phyloP scores from a whole-genome alignment of 2,888 invertebrate species.

The Pollenia amentaria region DNA sequence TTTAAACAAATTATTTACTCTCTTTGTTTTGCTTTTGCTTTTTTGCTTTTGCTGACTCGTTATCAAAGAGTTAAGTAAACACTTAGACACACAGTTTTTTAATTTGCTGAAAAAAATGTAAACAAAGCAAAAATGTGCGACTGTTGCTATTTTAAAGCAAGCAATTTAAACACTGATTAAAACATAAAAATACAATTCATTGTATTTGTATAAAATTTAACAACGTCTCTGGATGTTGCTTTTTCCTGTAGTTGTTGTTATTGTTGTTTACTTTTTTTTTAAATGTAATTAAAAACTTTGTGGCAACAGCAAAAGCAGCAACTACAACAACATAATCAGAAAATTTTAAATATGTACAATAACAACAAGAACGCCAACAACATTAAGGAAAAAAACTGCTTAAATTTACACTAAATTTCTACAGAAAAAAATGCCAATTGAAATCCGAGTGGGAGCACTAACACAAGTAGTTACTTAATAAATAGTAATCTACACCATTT shows the following conservation, averaged over 20 bases:
- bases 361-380: conserved; percentile 31
- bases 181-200: conserved; percentile 45
- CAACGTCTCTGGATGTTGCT: conserved; percentile 14
- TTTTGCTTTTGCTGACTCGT: no score
- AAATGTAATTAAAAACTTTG: conserved; percentile 61
- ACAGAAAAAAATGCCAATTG: conserved; percentile 25
- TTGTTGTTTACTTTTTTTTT: conserved; percentile 7
- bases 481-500: conserved; percentile 29
- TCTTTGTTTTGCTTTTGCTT: no score
- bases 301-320: background rate
- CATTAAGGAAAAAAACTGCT: background rate
- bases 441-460: conserved; percentile 66
- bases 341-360: conserved; percentile 5
- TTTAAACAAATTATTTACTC: no score
- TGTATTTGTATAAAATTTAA: conserved; percentile 38
- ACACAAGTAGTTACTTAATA: conserved; percentile 45
- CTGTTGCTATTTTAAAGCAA: no score
- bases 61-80: no score
- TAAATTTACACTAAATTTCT: conserved; percentile 21
- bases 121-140: no score
- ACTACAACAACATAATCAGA: conserved; percentile 18
- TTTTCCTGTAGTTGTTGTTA: background rate
- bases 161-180: no score
- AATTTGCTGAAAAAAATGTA: no score
- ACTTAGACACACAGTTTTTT: no score